phyloP scores from a whole-genome alignment of 2,797 vertebrate genomes.

The Ateles fusciceps region DNA sequence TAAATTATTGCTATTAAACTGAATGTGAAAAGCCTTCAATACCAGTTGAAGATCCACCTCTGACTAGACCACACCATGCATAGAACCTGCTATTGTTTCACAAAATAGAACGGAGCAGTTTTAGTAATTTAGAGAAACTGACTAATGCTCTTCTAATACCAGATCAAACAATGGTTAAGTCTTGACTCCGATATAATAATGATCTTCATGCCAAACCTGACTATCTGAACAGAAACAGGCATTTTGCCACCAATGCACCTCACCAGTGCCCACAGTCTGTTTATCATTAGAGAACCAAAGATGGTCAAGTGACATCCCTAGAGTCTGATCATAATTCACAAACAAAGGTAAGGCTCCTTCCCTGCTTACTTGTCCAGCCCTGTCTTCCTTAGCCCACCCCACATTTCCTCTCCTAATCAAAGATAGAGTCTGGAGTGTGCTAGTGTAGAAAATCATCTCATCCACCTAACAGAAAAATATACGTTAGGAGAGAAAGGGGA shows the following conservation, averaged over 20 bases:
- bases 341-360: neutral
- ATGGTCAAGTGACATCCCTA: neutral
- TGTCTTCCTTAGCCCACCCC: neutral
- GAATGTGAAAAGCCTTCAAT: neutral
- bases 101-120: neutral
- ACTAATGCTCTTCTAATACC: neutral
- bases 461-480: neutral
- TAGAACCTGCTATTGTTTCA: neutral
- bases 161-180: neutral
- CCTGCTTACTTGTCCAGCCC: neutral
- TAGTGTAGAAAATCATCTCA: neutral
- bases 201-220: neutral
- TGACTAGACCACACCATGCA: neutral
- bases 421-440: neutral
- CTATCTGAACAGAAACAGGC: slow-evolving; percentile 11
- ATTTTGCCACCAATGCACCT: neutral
- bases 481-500: neutral
- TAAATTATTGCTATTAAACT: neutral
- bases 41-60: neutral
- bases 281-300: neutral
- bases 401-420: neutral
- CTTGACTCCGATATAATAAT: neutral
- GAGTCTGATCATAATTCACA: slow-evolving; percentile 3
- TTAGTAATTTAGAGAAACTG: slow-evolving; percentile 14
- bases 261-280: neutral